These are phyloP conservation scores for Zelleria hepariella DNA, from an alignment of 2,888 invertebrate species.

Conservation along the genomic window DNA sequence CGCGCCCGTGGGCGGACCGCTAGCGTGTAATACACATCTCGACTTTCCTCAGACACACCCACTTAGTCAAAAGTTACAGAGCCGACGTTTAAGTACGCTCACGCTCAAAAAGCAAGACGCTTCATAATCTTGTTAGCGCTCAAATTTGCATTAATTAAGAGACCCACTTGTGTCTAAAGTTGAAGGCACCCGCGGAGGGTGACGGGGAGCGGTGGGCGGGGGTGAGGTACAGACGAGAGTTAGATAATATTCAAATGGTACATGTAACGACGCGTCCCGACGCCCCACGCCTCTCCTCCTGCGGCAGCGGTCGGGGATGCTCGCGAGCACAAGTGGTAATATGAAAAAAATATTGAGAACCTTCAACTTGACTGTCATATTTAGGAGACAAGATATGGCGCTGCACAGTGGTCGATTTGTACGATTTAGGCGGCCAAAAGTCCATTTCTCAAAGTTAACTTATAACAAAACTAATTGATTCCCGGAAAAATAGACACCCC, in stretches of 20 bases:
- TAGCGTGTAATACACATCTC: not conserved
- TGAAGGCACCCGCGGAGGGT: slow-evolving; percentile 15
- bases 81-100: slow-evolving; percentile 32
- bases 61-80: slow-evolving; percentile 33
- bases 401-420: too few species aligned
- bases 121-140: slow-evolving; percentile 73
- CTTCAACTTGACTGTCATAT: not conserved
- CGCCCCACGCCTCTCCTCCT: slow-evolving; percentile 53
- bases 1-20: not conserved
- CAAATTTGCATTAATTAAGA: slow-evolving; percentile 73
- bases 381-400: too few species aligned
- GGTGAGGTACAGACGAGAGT: slow-evolving; percentile 23
- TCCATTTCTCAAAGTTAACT: too few species aligned
- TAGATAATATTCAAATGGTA: slow-evolving; percentile 73
- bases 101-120: slow-evolving; percentile 60
- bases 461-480: too few species aligned
- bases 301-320: slow-evolving; percentile 65
- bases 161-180: slow-evolving; percentile 58
- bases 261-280: slow-evolving; percentile 63
- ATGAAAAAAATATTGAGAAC: not conserved
- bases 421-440: too few species aligned
- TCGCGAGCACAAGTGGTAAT: slow-evolving; percentile 9
- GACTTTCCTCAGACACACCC: slow-evolving; percentile 26
- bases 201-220: slow-evolving; percentile 19
- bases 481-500: too few species aligned